A percentile compares a stretch with the other conserved stretches of the same genome.
phyloP scores from a whole-genome alignment of 2,113 vertebrate species.

The Jaculus jaculus region DNA sequence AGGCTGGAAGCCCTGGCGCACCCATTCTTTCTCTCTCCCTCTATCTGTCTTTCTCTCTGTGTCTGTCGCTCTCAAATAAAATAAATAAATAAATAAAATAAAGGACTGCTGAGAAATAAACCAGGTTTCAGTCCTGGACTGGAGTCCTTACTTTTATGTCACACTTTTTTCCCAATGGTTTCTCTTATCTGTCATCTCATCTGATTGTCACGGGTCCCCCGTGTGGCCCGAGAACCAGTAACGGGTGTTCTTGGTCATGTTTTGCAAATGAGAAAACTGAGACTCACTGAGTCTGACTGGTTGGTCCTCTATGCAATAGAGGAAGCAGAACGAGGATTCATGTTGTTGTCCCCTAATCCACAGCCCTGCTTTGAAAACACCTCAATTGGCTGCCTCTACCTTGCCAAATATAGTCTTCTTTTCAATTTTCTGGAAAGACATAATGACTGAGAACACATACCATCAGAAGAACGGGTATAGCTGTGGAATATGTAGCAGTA shows the following conservation, averaged over 20 bases:
- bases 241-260: neutral
- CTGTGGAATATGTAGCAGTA: neutral
- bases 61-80: no score
- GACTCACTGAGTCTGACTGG: neutral
- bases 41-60: no score
- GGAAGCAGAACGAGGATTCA: neutral
- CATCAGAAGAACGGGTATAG: neutral
- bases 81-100: no score
- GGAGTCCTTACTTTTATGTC: conserved; percentile 21
- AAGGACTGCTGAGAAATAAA: no score
- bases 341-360: neutral
- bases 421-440: no score
- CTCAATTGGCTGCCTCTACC: neutral
- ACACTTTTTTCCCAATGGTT: neutral
- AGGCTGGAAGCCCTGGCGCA: no score
- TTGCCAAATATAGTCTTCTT: neutral
- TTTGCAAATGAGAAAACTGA: neutral
- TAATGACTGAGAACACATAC: neutral
- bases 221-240: no score
- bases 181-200: neutral
- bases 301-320: neutral
- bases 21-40: no score
- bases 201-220: neutral
- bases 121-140: no score
- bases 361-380: neutral